Evolutionary conservation across 2,888 invertebrate species (phyloP).

Genomic region (Callinectes sapidus): DNA sequence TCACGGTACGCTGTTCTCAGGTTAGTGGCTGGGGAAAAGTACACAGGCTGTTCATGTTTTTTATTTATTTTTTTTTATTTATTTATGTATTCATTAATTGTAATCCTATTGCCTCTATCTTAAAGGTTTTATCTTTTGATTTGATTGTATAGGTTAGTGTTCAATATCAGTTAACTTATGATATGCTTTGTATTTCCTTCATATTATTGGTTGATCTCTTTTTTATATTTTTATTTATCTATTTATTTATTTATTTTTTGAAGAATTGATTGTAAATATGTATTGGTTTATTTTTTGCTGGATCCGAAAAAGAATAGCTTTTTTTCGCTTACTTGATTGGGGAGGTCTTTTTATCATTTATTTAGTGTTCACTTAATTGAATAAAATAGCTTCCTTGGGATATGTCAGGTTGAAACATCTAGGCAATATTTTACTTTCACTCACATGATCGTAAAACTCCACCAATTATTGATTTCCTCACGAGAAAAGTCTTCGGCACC

Average conservation of each 20-base stretch:
- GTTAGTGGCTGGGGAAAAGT: background rate
- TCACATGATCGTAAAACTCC: no score
- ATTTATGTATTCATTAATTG: background rate
- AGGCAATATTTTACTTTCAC: no score
- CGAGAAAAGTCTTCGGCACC: no score
- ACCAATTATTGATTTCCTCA: no score
- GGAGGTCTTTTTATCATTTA: background rate
- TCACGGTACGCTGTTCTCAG: background rate
- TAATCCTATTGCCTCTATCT: no score
- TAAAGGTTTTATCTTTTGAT: background rate
- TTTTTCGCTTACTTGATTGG: no score
- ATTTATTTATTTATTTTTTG: no score
- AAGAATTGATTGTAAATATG: no score
- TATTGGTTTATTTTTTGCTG: no score
- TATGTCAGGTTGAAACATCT: no score
- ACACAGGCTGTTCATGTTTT: background rate
- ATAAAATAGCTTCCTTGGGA: background rate
- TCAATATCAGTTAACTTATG: background rate
- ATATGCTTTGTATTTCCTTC: background rate
- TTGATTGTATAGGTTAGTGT: background rate
- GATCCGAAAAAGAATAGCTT: no score
- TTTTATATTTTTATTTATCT: no score
- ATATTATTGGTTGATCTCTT: background rate
- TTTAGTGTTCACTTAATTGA: background rate
- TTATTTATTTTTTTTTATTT: background rate